Evolutionary conservation across 2,797 vertebrate genomes (phyloP), one percentile per base, ranked within the genome.

Genomic region (Momotus momota): DNA sequence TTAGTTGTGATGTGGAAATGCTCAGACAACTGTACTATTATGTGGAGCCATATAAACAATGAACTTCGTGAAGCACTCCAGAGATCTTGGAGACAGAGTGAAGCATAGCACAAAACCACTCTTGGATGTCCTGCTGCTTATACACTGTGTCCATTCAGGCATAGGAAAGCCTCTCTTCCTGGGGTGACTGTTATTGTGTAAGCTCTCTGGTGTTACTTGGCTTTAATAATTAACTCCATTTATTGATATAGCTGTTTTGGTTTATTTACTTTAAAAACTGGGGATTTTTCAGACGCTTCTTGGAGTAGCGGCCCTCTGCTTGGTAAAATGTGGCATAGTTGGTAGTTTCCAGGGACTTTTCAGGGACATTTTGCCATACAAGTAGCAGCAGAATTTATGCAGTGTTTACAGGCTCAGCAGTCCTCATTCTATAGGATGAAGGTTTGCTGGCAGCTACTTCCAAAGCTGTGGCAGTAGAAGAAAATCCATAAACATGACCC

Each of bases 221-320:
- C 62, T 86, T 93, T 92, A 91, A 93, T 94, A 62, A 94, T 94
- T 96, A 96, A 94, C 85, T 91, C 51, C 13, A 16, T 20, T 66
- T 73, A 62, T 20, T 73, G 66, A 77, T 84, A 70, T 5, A 73
- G 41, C 12, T 86, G 51, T 27, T 94, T 75, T 71, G 41, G 27
- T 85, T 62, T 93, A 62, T 73, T 90, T 91, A 40, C 48, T 70
- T 89, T 80, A 73, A 73, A 81, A 92, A 48, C 21, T 19, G 11
- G 6, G 22, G 7, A 57, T 41, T 80, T 90, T 84, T 90, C 62
- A 64, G 19, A 58, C 0, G 3, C 21, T 26, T 81, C 81, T 89
- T 71, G 13, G 41, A 82, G 89, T 6, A 93, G 72, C n/a, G 69
- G 4, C 26, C 73, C 33, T 43, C 51, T 73, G 40, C n/a, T 88